Base-by-base conservation (phyloP, 1,140 invertebrate genomes). In the Sminthurides bifidus region DNA sequence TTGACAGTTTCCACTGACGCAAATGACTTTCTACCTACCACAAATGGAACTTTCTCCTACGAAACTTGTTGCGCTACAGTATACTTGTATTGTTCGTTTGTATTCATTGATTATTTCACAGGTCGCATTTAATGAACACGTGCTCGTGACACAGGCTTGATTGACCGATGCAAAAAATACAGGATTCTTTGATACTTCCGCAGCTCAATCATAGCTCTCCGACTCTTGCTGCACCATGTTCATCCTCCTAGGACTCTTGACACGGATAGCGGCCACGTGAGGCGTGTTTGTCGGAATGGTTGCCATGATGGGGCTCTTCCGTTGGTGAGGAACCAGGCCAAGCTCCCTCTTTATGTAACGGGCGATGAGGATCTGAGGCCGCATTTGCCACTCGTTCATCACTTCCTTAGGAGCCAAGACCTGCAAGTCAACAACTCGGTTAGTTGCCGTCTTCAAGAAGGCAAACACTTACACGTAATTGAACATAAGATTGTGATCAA, bases 171-270 rank as follows among this genome's bases (percentile, higher is more conserved):
- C n/a, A 35, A 35, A 35, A 35, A 35, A 35, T 35, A 35, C 33
- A 12, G 33, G 10, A 12, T 35, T 35, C n/a, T n/a, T n/a, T n/a
- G n/a, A n/a, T n/a, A 35, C 33, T 12, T 35, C 33, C 33, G 12
- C n/a, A 27, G 23, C 24, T 80, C 87, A 90, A 68, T 92, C 87
- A 66, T 87, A 88, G 57, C 81, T 88, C 72, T 88, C 84, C 3
- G 86, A 89, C 71, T 92, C 86, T 70, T 90, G 86, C 68, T 89
- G 85, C 23, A 92, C 87, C 37, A 91, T 75, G 69, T 87, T 88
- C 70, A 86, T 87, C 40, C 86, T 78, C 33, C 86, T 76, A 6
- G 87, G 86, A 59, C 83, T 87, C 69, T 88, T 89, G 19, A 86
- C 82, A 40, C 79, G 77, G 70, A 86, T 77, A 0, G 82, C 84